These are phyloP conservation scores for Heteractis magnifica DNA, from an alignment of 92 coral and sea anemone genomes.

Conservation along the genomic window DNA sequence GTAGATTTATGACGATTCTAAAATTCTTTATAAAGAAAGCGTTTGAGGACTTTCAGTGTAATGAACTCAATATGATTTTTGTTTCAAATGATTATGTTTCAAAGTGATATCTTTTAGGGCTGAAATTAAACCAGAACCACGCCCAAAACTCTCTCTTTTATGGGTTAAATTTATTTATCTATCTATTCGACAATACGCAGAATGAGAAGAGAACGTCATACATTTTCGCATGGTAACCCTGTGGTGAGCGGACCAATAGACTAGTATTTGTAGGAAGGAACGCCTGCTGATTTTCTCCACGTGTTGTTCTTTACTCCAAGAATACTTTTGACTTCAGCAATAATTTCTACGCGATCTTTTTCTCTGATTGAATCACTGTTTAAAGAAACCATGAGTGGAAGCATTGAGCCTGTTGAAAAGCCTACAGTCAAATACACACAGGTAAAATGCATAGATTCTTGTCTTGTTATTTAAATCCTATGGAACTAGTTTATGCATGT, in stretches of 20 bases:
- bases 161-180: too few relatives aligned
- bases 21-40: too few relatives aligned
- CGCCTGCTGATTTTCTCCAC: conserved; percentile 9
- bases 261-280: not conserved
- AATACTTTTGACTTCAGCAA: too few relatives aligned
- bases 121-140: too few relatives aligned
- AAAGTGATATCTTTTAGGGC: too few relatives aligned
- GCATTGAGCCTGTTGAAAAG: conserved; percentile 37
- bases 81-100: too few relatives aligned
- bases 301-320: not conserved
- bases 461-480: not conserved
- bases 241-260: not conserved
- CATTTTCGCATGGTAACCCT: not conserved
- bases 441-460: conserved; percentile 21
- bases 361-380: too few relatives aligned
- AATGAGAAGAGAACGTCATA: not conserved
- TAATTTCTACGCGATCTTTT: not conserved
- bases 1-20: too few relatives aligned
- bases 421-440: conserved; percentile 63
- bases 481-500: too few relatives aligned
- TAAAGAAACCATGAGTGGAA: conserved; percentile 23
- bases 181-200: not conserved
- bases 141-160: too few relatives aligned
- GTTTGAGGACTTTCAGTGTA: too few relatives aligned
- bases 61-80: too few relatives aligned